A percentile compares a stretch with the other conserved stretches of the same genome.
phyloP scores from a whole-genome alignment of 2,797 vertebrate species.

The Sebastes melanostomus region DNA sequence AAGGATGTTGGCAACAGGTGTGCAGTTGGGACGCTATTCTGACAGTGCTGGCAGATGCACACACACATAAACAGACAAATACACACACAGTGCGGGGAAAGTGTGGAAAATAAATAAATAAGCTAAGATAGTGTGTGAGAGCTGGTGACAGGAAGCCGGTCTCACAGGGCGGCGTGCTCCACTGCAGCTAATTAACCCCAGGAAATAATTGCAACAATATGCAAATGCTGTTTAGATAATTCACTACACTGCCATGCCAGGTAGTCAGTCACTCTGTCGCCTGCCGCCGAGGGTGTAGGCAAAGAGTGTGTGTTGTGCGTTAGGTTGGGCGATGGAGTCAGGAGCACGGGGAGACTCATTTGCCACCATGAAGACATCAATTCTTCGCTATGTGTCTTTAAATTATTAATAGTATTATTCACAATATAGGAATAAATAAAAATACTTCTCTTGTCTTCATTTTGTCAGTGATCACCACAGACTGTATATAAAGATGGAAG shows the following conservation, averaged over 20 bases:
- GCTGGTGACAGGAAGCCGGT: slow-evolving; percentile 91
- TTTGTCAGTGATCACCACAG: background rate
- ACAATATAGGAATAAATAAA: background rate
- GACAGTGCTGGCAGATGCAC: slow-evolving; percentile 84
- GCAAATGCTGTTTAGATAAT: slow-evolving; percentile 98
- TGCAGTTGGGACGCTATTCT: slow-evolving; percentile 80
- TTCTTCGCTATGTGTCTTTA: background rate
- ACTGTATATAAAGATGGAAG: too few relatives aligned
- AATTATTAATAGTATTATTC: background rate
- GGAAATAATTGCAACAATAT: slow-evolving; percentile 99
- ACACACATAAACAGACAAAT: slow-evolving; percentile 7
- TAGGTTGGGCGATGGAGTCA: slow-evolving; percentile 51
- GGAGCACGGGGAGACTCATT: slow-evolving; percentile 77
- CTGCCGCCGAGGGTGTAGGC: slow-evolving; percentile 62
- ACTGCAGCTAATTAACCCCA: slow-evolving; percentile 98
- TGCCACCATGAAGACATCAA: slow-evolving; percentile 42
- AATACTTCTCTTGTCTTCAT: background rate
- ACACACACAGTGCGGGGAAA: slow-evolving; percentile 27
- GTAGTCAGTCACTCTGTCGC: slow-evolving; percentile 92
- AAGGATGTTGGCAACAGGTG: slow-evolving; percentile 88
- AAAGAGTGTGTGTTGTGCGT: slow-evolving; percentile 18
- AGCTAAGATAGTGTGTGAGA: slow-evolving; percentile 81
- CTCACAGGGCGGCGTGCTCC: slow-evolving; percentile 91
- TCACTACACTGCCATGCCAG: slow-evolving; percentile 89
- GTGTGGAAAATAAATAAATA: slow-evolving; percentile 69